These are phyloP conservation scores for Meteorus sp. DNA, from an alignment of 1,140 invertebrate genomes.

Conservation along the genomic window DNA sequence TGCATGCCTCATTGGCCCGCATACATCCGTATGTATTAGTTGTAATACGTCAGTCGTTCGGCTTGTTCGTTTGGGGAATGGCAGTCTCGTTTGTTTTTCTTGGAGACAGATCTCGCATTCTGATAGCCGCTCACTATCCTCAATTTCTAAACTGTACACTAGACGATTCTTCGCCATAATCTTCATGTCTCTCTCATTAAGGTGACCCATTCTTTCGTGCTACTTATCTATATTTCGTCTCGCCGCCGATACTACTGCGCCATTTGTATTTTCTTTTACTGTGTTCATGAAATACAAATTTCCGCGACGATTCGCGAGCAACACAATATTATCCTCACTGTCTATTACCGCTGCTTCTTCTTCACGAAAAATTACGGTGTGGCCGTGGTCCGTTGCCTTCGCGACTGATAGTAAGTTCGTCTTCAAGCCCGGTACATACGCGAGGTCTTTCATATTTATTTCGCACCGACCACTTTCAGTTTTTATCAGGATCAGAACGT, in stretches of 20 bases:
- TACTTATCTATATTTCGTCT: conserved; percentile 12
- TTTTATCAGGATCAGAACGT: not conserved
- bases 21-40: conserved; percentile 9
- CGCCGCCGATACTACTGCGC: not conserved
- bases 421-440: conserved; percentile 17
- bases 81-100: conserved; percentile 22
- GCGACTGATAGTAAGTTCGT: conserved; percentile 16
- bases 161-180: conserved; percentile 4
- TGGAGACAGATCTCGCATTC: conserved; percentile 23
- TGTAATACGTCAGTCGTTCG: not conserved
- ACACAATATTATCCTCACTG: not conserved
- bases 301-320: conserved; percentile 16
- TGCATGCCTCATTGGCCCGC: conserved; percentile 1
- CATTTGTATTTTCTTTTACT: not conserved
- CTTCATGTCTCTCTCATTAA: conserved; percentile 21
- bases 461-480: not conserved
- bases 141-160: conserved; percentile 23
- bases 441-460: conserved; percentile 1
- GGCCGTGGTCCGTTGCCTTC: conserved; percentile 1
- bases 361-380: conserved; percentile 18
- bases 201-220: too few relatives aligned
- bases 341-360: conserved; percentile 19
- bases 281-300: conserved; percentile 23
- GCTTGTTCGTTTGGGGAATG: conserved; percentile 20
- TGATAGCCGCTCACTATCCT: conserved; percentile 10